Conservation (phyloP, 2,888 invertebrate genomes). For the Pterostichus madidus region DNA sequence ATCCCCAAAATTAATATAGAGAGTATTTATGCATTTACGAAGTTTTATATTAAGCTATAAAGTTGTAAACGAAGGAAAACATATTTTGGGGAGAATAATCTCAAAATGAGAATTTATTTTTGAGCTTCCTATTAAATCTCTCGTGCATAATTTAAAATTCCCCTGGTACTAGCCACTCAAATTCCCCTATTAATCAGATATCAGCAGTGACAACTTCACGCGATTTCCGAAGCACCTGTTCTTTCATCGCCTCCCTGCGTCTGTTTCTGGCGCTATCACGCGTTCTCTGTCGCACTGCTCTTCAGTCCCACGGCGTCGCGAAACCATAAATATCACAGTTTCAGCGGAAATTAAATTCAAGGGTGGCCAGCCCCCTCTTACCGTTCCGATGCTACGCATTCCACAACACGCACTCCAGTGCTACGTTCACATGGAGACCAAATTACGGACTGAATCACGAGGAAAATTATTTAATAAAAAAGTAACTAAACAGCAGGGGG, state of each 20-base stretch:
- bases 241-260: constrained; percentile 50
- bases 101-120: constrained; percentile 29
- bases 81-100: constrained; percentile 28
- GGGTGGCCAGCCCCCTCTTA: constrained; percentile 43
- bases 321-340: constrained; percentile 67
- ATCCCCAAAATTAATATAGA: no score
- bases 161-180: constrained; percentile 14
- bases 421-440: not conserved
- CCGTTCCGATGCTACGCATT: constrained; percentile 1
- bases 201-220: constrained; percentile 63
- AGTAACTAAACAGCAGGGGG: no score
- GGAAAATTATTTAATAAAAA: no score
- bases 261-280: not conserved
- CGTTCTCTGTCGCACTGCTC: constrained; percentile 7
- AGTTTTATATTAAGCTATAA: no score
- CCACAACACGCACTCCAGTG: not conserved
- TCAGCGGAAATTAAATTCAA: constrained; percentile 67
- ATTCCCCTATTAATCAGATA: constrained; percentile 52
- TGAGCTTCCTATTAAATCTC: constrained; percentile 21
- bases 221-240: constrained; percentile 64
- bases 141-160: constrained; percentile 47
- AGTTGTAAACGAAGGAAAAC: not conserved
- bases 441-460: not conserved
- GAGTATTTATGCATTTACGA: no score
- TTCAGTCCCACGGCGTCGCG: constrained; percentile 46